A percentile compares a stretch with the other conserved stretches of the same genome.
These are phyloP conservation scores for Sphaerophoria rueppellii DNA, from an alignment of 2,888 invertebrate species.

Conservation along the genomic window DNA sequence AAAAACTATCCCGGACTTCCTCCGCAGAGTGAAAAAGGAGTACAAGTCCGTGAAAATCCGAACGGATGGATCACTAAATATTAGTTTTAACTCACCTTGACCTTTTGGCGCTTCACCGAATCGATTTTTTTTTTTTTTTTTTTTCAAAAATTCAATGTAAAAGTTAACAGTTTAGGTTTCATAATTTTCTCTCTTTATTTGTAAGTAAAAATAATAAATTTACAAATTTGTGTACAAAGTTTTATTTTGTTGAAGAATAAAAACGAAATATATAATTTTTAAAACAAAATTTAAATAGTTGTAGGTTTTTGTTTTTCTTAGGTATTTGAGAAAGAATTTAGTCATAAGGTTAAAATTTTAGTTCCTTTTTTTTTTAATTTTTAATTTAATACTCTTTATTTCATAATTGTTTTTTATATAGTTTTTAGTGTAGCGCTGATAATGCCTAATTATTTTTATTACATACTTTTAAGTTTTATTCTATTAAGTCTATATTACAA, in stretches of 20 bases:
- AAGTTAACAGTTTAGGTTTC: slow-evolving; percentile 23
- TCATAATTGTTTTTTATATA: slow-evolving; percentile 28
- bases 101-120: too few relatives aligned
- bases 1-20: too few relatives aligned
- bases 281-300: neutral
- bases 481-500: slow-evolving; percentile 69
- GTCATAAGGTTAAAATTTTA: neutral
- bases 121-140: neutral
- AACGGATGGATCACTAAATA: too few relatives aligned
- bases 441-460: slow-evolving; percentile 24
- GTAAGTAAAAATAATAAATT: slow-evolving; percentile 61
- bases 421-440: slow-evolving; percentile 55
- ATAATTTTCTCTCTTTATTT: slow-evolving; percentile 53
- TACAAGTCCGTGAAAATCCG: too few relatives aligned
- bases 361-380: neutral
- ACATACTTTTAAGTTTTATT: slow-evolving; percentile 25
- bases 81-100: too few relatives aligned
- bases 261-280: slow-evolving; percentile 3
- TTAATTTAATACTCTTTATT: slow-evolving; percentile 22
- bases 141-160: neutral
- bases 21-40: too few relatives aligned
- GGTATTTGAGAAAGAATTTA: neutral
- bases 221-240: slow-evolving; percentile 71
- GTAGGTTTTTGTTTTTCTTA: neutral
- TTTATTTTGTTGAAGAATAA: slow-evolving; percentile 8